Evolutionary conservation across 2,797 vertebrate genomes (phyloP), one percentile per base, ranked within the genome.

Genomic region (Hapalemur alaotrensis): DNA sequence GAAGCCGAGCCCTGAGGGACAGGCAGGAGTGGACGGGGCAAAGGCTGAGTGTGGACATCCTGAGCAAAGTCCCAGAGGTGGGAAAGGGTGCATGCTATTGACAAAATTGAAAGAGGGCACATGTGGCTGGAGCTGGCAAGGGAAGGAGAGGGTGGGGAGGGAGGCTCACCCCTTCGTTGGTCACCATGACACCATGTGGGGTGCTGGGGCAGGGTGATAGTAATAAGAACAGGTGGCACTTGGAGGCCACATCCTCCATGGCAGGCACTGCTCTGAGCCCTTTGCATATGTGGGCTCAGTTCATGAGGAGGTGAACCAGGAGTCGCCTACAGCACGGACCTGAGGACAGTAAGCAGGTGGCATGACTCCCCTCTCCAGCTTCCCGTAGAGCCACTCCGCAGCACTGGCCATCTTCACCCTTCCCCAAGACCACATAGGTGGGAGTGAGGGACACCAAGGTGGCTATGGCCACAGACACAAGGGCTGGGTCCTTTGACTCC

Each of bases 151-250:
- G 75, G 20, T n/a, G 17, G 17, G 6, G 12, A 35, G 25, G 13
- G 48, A 67, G 32, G 22, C 8, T n/a, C 7, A 0, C 9, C 2
- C 22, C 8, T n/a, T 69, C 46, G 1, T 18, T 14, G 2, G 78
- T 30, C 14, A n/a, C 30, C 0, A 15, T 7, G 0, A 35, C 48
- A 8, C 13, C 7, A 0, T 0, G 12, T 6, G 41, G 50, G 50
- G 48, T n/a, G 38, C 41, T 7, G 14, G 54, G 22, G 2, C 0
- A 4, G 4, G 20, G 30, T 7, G 15, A 50, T 13, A 8, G 22
- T 5, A 11, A 12, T 32, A 7, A 72, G 28, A 2, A 5, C 6
- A 20, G n/a, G 32, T 14, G 15, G 52, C 46, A 38, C 82, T 18
- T 11, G 10, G 20, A 73, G 46, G 65, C 48, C 41, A n/a, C 3